These are phyloP conservation scores for Semnopithecus entellus DNA, from an alignment of 2,113 vertebrate genomes.

Conservation along the genomic window DNA sequence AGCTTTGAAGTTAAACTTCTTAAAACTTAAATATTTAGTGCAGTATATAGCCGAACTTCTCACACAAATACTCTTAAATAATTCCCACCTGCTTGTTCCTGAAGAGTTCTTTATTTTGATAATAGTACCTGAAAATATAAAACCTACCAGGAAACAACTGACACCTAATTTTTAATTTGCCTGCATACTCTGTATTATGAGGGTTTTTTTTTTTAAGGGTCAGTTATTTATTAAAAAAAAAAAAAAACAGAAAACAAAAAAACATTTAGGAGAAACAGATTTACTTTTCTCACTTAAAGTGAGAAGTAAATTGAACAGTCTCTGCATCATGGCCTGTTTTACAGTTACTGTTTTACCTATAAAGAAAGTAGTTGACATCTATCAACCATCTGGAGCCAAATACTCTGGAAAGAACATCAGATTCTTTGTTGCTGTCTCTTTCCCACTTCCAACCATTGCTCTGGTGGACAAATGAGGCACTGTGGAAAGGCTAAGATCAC, in stretches of 20 bases:
- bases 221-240: background rate
- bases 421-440: background rate
- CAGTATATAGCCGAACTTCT: background rate
- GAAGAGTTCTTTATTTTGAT: background rate
- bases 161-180: background rate
- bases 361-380: background rate
- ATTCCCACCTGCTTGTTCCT: background rate
- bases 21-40: background rate
- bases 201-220: background rate
- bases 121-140: background rate
- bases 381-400: background rate
- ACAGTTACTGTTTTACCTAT: background rate
- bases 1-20: background rate
- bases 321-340: background rate
- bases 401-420: background rate
- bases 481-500: background rate
- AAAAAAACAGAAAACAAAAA: background rate
- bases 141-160: slow-evolving; percentile 1
- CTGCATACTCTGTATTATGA: background rate
- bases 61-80: background rate
- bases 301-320: background rate
- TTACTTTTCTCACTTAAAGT: slow-evolving; percentile 10
- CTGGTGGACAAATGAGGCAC: background rate
- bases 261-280: background rate
- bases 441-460: background rate